Base-by-base conservation (phyloP, 2,888 invertebrate genomes). In the Latrodectus hesperus region DNA sequence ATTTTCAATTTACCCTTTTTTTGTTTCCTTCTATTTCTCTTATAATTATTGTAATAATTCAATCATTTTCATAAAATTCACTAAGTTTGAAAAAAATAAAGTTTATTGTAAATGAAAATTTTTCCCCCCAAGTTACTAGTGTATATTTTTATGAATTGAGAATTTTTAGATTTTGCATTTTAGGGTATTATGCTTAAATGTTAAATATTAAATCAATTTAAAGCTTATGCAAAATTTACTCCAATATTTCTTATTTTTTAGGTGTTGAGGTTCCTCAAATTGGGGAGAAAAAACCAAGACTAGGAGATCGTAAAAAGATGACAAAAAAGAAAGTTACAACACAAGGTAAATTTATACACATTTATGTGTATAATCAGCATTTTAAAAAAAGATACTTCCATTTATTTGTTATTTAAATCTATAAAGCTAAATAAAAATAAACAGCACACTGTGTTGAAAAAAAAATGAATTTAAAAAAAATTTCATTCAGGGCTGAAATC, bases 231-330 rank as follows among this genome's bases (percentile, higher is more conserved):
- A 14, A 9, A 49, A 51, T 38, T 71, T n/a, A 1, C 38, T 6
- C 38, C 38, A 38, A 38, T 38, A 1, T 38, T 38, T 38, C 38
- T 38, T 38, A 6, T 52, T 38, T 52, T 77, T 22, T 64, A 89
- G 88, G 90, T 60, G 75, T 96, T 51, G 96, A 95, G 91, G 93
- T 97, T 88, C 96, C 96, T 0, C 94, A 52, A 95, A 95, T 87
- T 94, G 94, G 90, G 93, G 94, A 91, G 85, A 93, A 94, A n/a
- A 49, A 91, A 91, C 87, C 91, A 80, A 89, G 92, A 90, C 94
- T 94, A 91, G 96, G 97, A 65, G 96, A 96, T 8, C 94, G 96
- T 92, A 93, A 96, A 89, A 94, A 95, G 91, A 95, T 95, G 12
- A 94, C 94, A 88, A 96, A 95, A 91, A 92, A 95, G 89, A 96